Conservation (phyloP, 2,888 invertebrate genomes). For the Ganaspis brasiliensis region DNA sequence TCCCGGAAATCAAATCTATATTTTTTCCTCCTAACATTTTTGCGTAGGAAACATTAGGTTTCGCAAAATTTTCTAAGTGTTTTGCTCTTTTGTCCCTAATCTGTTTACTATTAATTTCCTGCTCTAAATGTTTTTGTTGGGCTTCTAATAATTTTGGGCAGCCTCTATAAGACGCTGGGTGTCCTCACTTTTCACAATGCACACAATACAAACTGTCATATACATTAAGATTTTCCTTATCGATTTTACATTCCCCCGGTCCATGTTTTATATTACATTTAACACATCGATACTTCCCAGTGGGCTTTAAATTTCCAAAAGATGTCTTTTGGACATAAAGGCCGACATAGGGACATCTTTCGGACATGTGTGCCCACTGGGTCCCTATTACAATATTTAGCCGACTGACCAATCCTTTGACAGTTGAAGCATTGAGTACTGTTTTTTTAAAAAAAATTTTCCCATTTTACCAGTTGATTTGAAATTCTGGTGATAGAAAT, state of each 20-base stretch:
- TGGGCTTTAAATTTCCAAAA: neutral
- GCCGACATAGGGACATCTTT: too few species aligned
- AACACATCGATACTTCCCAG: neutral
- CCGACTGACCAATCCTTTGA: neutral
- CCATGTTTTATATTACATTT: neutral
- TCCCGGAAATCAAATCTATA: too few species aligned
- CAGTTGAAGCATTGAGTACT: too few species aligned
- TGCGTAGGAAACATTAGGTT: neutral
- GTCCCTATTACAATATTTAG: too few species aligned
- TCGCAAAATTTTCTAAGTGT: neutral
- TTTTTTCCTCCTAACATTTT: neutral
- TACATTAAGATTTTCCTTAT: neutral
- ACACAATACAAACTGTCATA: slow-evolving; percentile 6
- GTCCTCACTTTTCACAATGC: slow-evolving; percentile 41
- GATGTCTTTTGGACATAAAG: too few species aligned
- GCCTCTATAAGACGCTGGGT: too few species aligned
- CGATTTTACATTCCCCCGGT: slow-evolving; percentile 12
- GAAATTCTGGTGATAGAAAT: neutral
- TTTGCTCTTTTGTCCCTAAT: neutral
- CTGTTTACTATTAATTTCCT: neutral
- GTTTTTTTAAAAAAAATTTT: neutral
- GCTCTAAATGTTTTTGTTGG: too few species aligned
- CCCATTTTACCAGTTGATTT: neutral
- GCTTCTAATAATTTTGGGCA: slow-evolving; percentile 1
- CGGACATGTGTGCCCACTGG: too few species aligned